Base-by-base conservation (phyloP, 2,113 vertebrate genomes). In the Ranitomeya imitator region DNA sequence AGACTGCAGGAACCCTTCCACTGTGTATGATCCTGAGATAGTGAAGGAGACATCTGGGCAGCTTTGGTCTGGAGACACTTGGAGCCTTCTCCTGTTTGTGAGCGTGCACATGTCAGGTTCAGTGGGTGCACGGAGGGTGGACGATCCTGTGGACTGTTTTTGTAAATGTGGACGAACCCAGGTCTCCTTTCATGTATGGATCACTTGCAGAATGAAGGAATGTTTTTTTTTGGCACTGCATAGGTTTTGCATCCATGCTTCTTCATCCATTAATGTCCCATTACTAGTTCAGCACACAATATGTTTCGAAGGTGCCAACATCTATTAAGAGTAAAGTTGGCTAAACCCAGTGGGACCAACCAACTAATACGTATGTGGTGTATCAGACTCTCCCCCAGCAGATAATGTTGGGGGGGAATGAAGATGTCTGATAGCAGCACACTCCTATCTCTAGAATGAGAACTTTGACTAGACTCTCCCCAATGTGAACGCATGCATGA, bases 21-120 rank as follows among this genome's bases (percentile, higher is more conserved):
- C 79, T 81, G 79, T 61, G 79, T 60, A 61, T 61, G 79, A 81
- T 81, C 79, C n/a, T 76, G 67, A 57, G n/a, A 15, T 85, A 71
- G 7, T 16, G 65, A 85, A 26, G 83, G 51, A 57, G 21, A 69
- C 83, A 67, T n/a, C 15, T 31, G n/a, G 37, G 14, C 54, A 65
- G 57, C 52, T 59, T 85, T 57, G 26, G 59, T 31, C 26, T 31
- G 10, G 15, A 77, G 55, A 61, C 84, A 85, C n/a, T 16, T 59
- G 57, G 67, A 84, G 19, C 15, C 23, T 74, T 55, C 61, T 19
- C 11, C n/a, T 45, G 21, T 60, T 2, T n/a, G 23, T 73, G 83
- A 67, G 51, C 63, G 37, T 69, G 63, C 69, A 21, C 13, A 54
- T 54, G 11, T 57, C 21, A 55, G 77, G 78, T 18, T 59, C 55